Conservation (phyloP, 2,888 invertebrate species). For the Trichacis sp. region DNA sequence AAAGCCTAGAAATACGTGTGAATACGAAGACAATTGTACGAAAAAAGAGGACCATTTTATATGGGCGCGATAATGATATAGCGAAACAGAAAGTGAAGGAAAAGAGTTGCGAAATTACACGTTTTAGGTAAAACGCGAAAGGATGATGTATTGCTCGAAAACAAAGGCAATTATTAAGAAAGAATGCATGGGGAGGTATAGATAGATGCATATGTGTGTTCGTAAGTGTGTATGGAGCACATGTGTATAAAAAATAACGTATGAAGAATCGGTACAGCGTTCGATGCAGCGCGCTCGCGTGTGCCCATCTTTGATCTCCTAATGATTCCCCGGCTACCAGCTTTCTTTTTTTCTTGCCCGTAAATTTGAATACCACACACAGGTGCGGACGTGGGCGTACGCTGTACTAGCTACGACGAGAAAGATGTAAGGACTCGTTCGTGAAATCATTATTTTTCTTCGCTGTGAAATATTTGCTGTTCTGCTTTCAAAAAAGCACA, state of each 20-base stretch:
- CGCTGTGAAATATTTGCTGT: slow-evolving; percentile 39
- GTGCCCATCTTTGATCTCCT: slow-evolving; percentile 41
- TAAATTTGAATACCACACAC: slow-evolving; percentile 42
- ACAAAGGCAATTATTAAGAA: slow-evolving; percentile 29
- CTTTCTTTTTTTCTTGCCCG: slow-evolving; percentile 25
- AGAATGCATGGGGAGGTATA: slow-evolving; percentile 2
- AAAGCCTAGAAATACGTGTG: no score
- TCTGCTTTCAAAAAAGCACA: slow-evolving; percentile 37
- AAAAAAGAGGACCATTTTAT: no score
- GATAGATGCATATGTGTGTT: no score
- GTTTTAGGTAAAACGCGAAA: slow-evolving; percentile 36
- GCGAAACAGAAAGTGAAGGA: slow-evolving; percentile 13
- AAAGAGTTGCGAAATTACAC: slow-evolving; percentile 36
- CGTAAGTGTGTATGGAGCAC: no score
- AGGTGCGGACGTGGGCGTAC: slow-evolving; percentile 46
- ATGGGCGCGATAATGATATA: no score
- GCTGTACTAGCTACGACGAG: slow-evolving; percentile 30
- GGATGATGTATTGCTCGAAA: slow-evolving; percentile 37
- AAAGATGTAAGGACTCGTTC: slow-evolving; percentile 42
- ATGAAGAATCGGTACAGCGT: slow-evolving; percentile 28
- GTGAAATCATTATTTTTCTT: slow-evolving; percentile 43
- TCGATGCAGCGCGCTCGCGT: slow-evolving; percentile 36
- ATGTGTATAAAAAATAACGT: no score
- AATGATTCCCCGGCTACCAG: slow-evolving; percentile 33
- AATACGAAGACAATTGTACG: no score